Conservation (phyloP, 2,888 invertebrate genomes). For the Epiblema foenella region DNA sequence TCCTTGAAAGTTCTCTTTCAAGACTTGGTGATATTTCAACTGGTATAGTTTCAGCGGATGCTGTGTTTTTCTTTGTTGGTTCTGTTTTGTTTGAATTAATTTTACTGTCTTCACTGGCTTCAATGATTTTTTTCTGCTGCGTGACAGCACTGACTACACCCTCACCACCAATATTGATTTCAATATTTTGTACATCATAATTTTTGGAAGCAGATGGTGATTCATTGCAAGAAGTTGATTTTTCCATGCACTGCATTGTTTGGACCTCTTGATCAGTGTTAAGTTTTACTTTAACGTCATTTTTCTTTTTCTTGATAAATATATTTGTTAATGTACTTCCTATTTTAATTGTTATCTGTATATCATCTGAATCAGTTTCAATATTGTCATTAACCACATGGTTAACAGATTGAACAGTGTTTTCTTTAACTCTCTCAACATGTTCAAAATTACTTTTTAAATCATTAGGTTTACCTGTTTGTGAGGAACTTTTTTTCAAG, state of each 20-base stretch:
- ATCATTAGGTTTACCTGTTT: background rate
- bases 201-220: constrained; percentile 42
- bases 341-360: constrained; percentile 74
- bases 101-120: constrained; percentile 40
- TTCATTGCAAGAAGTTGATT: constrained; percentile 46
- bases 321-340: constrained; percentile 72
- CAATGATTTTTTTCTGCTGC: constrained; percentile 43
- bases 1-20: constrained; percentile 70
- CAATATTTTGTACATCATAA: constrained; percentile 50
- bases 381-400: constrained; percentile 50
- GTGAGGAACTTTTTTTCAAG: constrained; percentile 63
- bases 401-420: constrained; percentile 47
- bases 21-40: constrained; percentile 76
- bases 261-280: constrained; percentile 70
- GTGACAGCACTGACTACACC: constrained; percentile 46
- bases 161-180: constrained; percentile 50
- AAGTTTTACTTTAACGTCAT: constrained; percentile 69
- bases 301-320: constrained; percentile 69
- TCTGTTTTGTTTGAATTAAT: constrained; percentile 51
- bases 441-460: constrained; percentile 32
- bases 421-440: constrained; percentile 42
- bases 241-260: constrained; percentile 60
- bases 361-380: constrained; percentile 61
- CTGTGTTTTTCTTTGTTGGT: constrained; percentile 70
- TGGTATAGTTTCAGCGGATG: constrained; percentile 73